A percentile compares a stretch with the other conserved stretches of the same genome.
Conservation (phyloP, 2,113 vertebrate species). For the Paralichthys olivaceus region DNA sequence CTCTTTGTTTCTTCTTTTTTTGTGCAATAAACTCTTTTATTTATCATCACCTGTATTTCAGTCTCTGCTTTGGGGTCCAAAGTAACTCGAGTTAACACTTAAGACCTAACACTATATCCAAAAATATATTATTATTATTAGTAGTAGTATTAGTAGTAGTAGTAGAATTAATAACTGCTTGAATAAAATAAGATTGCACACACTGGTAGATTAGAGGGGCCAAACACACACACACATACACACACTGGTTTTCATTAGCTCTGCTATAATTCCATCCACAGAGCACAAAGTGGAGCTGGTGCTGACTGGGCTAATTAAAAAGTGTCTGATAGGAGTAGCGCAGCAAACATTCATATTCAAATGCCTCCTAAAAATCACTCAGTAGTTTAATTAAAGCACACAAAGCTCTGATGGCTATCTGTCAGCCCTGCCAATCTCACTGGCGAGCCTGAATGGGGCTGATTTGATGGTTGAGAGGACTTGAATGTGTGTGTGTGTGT, state of each 20-base stretch:
- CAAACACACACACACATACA: conserved; percentile 10
- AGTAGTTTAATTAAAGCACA: conserved; percentile 82
- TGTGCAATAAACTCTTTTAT: too few species aligned
- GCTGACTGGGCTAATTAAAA: conserved; percentile 81
- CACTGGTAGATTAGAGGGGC: conserved; percentile 7
- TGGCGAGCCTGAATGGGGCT: conserved; percentile 59
- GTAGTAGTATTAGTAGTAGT: too few species aligned
- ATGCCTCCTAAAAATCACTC: conserved; percentile 63
- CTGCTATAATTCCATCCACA: conserved; percentile 47
- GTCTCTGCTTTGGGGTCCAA: too few species aligned
- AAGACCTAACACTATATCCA: too few species aligned
- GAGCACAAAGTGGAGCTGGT: conserved; percentile 49
- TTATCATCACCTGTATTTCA: too few species aligned
- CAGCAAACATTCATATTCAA: conserved; percentile 81
- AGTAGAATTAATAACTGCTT: background rate
- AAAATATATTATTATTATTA: background rate
- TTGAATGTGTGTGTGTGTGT: conserved; percentile 24
- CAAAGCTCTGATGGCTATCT: conserved; percentile 83
- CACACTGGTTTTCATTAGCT: conserved; percentile 54
- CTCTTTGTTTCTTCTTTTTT: too few species aligned
- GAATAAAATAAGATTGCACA: background rate
- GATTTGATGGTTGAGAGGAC: conserved; percentile 52
- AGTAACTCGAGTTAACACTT: too few species aligned
- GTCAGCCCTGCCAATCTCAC: conserved; percentile 69
- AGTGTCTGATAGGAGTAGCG: conserved; percentile 67